Evolutionary conservation across 2,113 vertebrate genomes (phyloP).

Genomic region (Leiothrix lutea): DNA sequence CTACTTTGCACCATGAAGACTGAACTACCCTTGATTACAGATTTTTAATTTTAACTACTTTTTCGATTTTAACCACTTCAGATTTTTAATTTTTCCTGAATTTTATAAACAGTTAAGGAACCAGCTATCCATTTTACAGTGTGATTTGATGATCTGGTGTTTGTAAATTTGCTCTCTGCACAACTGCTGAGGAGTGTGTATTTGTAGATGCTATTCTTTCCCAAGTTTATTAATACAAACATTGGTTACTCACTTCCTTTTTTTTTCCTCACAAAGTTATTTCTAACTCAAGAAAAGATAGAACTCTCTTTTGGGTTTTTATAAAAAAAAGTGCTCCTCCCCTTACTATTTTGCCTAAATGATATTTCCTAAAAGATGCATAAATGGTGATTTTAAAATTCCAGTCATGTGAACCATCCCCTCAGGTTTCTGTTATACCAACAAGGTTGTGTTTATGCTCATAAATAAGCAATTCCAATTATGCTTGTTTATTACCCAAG

Average conservation of each 20-base stretch:
- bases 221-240: neutral
- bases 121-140: neutral
- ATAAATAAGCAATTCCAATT: conserved; percentile 63
- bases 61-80: neutral
- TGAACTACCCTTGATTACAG: neutral
- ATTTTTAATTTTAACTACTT: too few relatives aligned
- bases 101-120: neutral
- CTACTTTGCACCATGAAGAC: neutral
- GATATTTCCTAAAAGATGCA: neutral
- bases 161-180: neutral
- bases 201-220: neutral
- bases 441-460: conserved; percentile 16
- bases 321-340: neutral
- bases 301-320: neutral
- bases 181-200: neutral
- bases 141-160: neutral
- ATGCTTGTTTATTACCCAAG: conserved; percentile 40
- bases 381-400: conserved; percentile 35
- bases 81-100: neutral
- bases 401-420: neutral
- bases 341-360: neutral
- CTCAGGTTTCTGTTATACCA: conserved; percentile 2
- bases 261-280: neutral
- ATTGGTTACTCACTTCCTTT: neutral
- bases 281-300: neutral